Evolutionary conservation across 2,888 invertebrate genomes (phyloP).

Genomic region (Diogma glabrata): DNA sequence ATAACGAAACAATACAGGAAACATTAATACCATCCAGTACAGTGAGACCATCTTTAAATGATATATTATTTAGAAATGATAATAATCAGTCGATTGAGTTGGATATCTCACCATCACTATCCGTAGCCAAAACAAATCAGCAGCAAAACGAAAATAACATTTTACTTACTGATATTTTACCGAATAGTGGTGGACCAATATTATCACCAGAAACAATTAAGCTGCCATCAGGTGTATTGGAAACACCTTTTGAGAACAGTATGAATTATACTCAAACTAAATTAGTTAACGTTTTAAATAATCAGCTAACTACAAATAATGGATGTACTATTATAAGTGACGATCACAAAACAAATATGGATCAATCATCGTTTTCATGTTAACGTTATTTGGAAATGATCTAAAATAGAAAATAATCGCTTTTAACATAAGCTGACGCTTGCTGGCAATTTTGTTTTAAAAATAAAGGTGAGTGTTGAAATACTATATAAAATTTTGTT

Average conservation of each 20-base stretch:
- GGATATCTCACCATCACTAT: constrained; percentile 6
- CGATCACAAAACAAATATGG: too few relatives aligned
- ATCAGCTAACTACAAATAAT: too few relatives aligned
- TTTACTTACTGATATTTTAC: constrained; percentile 12
- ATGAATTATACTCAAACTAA: too few relatives aligned
- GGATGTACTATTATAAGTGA: too few relatives aligned
- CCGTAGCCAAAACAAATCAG: neutral
- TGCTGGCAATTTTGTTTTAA: too few relatives aligned
- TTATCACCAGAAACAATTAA: constrained; percentile 14
- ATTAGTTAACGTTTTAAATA: too few relatives aligned
- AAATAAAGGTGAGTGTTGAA: too few relatives aligned
- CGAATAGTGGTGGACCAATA: neutral
- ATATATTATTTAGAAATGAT: constrained; percentile 1
- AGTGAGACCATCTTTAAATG: constrained; percentile 35
- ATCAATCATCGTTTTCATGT: too few relatives aligned
- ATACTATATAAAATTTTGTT: too few relatives aligned
- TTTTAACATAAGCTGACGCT: too few relatives aligned
- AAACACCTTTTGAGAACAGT: constrained; percentile 18
- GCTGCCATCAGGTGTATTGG: constrained; percentile 17
- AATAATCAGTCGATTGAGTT: neutral
- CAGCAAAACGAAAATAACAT: constrained; percentile 4
- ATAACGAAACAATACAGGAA: constrained; percentile 62
- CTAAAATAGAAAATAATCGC: too few relatives aligned
- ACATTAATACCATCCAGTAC: constrained; percentile 47
- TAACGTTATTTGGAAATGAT: too few relatives aligned